A percentile compares a stretch with the other conserved stretches of the same genome.
Evolutionary conservation across 2,113 vertebrate genomes (phyloP).

Genomic region (Epinephelus moara): DNA sequence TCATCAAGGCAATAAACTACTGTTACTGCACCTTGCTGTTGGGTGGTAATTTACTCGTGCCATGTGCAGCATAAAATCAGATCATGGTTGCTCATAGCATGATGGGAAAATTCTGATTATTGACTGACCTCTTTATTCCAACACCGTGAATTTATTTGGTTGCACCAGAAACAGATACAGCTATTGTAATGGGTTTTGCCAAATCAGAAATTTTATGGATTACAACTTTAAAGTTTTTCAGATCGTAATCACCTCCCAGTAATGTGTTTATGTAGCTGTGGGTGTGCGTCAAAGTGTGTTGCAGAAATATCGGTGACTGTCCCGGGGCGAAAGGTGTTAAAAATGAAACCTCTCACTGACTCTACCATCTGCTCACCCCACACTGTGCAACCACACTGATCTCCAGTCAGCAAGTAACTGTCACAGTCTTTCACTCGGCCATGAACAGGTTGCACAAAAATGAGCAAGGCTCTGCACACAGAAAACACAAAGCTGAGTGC

Average conservation of each 20-base stretch:
- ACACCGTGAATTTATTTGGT: not conserved
- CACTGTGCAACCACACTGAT: constrained; percentile 42
- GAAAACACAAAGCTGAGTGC: constrained; percentile 2
- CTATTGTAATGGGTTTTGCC: not conserved
- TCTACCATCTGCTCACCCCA: constrained; percentile 64
- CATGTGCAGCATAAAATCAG: not conserved
- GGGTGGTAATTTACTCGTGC: not conserved
- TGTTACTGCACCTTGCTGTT: not conserved
- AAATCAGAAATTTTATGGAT: not conserved
- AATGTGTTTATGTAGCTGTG: not conserved
- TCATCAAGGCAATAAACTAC: not conserved
- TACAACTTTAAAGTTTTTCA: not conserved
- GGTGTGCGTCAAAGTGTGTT: not conserved
- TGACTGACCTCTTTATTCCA: not conserved
- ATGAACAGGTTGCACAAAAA: constrained; percentile 21
- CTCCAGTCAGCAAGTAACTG: constrained; percentile 47
- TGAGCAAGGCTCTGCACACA: constrained; percentile 2
- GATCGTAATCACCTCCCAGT: not conserved
- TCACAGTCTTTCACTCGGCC: constrained; percentile 22
- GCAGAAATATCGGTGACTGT: constrained; percentile 31
- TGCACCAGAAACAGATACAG: not conserved
- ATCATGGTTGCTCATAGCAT: not conserved
- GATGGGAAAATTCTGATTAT: not conserved
- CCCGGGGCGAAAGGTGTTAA: constrained; percentile 30
- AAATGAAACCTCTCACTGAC: constrained; percentile 54